Percentiles rank a stretch among this genome's conserved stretches.
These are phyloP conservation scores for Holacanthus passer DNA, from an alignment of 2,113 vertebrate species.

Conservation along the genomic window DNA sequence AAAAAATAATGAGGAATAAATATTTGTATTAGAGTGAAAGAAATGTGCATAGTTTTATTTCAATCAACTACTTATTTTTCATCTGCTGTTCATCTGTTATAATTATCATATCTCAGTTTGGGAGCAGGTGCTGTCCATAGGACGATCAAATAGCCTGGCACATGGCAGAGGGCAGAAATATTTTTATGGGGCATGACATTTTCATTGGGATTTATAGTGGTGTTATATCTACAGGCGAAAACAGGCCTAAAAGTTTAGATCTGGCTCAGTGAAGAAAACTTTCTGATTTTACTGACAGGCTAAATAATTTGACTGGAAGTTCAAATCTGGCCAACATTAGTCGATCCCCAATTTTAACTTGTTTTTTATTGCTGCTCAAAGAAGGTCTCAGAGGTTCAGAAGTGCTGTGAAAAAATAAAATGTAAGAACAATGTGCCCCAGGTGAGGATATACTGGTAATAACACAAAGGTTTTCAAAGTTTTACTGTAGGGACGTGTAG, in stretches of 20 bases:
- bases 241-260: neutral
- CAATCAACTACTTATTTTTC: neutral
- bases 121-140: too few relatives aligned
- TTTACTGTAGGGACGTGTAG: neutral
- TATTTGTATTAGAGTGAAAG: neutral
- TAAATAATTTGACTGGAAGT: neutral
- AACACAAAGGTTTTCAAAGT: slow-evolving; percentile 1
- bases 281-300: neutral
- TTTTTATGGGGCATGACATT: neutral
- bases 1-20: too few relatives aligned
- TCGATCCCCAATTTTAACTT: neutral
- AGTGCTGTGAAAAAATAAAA: neutral
- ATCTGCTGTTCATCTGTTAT: neutral
- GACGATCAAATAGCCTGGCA: neutral
- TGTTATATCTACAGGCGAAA: neutral
- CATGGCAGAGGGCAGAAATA: neutral
- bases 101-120: neutral
- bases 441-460: neutral
- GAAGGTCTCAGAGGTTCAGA: neutral
- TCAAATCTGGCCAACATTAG: neutral
- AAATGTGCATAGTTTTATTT: neutral
- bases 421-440: neutral
- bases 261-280: neutral
- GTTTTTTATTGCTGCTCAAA: neutral
- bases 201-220: neutral